Evolutionary conservation across 2,888 invertebrate genomes (phyloP).

Genomic region (Myopa tessellatipennis): DNA sequence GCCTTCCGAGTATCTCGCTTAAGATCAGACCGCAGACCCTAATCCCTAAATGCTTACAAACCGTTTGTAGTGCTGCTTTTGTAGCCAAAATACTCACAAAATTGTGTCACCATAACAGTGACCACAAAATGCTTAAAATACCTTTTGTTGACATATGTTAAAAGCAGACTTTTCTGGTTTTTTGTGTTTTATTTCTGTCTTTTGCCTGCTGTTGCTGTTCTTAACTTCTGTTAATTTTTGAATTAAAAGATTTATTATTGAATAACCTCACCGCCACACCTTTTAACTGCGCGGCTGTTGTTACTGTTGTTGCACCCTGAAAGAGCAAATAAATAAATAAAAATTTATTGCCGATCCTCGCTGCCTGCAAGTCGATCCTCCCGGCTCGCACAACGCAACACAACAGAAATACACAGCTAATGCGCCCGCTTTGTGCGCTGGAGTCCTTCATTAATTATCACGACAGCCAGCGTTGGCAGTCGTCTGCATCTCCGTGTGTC

Average conservation of each 20-base stretch:
- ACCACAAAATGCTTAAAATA: background rate
- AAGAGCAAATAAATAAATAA: constrained; percentile 16
- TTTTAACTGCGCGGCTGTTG: background rate
- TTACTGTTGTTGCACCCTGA: background rate
- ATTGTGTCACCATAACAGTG: background rate
- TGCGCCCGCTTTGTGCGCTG: constrained; percentile 17
- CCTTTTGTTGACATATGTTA: background rate
- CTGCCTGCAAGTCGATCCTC: background rate
- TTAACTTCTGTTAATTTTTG: background rate
- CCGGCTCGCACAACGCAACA: background rate
- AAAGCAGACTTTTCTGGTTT: background rate
- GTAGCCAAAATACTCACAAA: background rate
- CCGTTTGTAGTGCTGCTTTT: too few relatives aligned
- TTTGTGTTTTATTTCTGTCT: too few relatives aligned
- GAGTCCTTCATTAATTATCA: constrained; percentile 37
- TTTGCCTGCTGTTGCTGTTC: background rate
- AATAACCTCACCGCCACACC: constrained; percentile 19
- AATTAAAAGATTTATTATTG: constrained; percentile 34
- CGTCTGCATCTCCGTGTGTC: constrained; percentile 20
- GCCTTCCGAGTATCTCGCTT: too few relatives aligned
- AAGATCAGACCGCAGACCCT: too few relatives aligned
- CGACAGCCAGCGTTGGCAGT: background rate
- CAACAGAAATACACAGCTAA: constrained; percentile 5
- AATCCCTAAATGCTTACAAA: too few relatives aligned
- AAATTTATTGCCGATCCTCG: constrained; percentile 14